Percentiles rank a stretch among this genome's conserved stretches.
phyloP scores from a whole-genome alignment of 1,140 invertebrate species.

The Eurosta solidaginis region DNA sequence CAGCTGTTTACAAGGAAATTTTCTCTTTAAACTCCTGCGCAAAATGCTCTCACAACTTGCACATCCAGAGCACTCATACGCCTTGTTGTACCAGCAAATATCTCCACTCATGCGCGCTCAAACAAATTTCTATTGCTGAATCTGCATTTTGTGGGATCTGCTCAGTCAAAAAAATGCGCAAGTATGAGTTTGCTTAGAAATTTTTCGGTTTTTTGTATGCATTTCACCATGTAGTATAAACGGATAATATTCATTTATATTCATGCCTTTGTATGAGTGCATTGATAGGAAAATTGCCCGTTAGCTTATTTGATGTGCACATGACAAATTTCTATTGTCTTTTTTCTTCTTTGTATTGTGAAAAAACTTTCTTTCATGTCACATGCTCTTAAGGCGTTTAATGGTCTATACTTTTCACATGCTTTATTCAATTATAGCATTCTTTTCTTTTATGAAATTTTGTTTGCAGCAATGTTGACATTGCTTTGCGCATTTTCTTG shows the following conservation, averaged over 20 bases:
- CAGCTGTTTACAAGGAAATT: neutral
- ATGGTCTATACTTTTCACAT: neutral
- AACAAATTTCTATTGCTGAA: neutral
- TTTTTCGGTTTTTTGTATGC: neutral
- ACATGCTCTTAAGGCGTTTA: neutral
- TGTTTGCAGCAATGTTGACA: neutral
- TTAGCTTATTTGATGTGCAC: conserved; percentile 15
- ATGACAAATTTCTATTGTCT: neutral
- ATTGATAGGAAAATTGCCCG: conserved; percentile 22
- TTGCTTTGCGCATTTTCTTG: neutral
- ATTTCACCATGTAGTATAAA: neutral
- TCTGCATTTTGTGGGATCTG: neutral
- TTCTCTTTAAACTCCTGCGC: neutral
- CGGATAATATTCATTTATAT: neutral
- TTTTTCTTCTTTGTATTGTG: neutral
- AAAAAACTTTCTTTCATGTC: neutral
- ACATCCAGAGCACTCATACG: neutral
- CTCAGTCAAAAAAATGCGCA: neutral
- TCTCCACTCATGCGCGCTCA: neutral
- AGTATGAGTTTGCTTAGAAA: neutral
- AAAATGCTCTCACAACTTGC: neutral
- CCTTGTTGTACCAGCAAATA: neutral
- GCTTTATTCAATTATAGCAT: neutral
- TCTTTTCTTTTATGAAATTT: neutral
- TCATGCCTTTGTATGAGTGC: neutral